Evolutionary conservation across 2,113 vertebrate species (phyloP), one percentile per base, ranked within the genome.

Genomic region (Catharus bicknelli): DNA sequence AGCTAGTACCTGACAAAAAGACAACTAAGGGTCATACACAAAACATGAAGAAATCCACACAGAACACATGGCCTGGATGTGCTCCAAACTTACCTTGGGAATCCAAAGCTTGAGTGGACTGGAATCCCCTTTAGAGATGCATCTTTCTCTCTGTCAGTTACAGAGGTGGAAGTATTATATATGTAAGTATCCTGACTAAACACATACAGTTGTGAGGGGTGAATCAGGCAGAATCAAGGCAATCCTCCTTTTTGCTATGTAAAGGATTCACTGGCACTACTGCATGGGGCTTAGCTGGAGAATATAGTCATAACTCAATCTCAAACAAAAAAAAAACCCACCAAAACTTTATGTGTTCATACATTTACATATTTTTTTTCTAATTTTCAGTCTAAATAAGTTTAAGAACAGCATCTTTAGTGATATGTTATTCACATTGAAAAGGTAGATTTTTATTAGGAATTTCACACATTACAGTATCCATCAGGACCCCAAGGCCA

Each of bases 201-300:
- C 0, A 5, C 9, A 57, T 22, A 10, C 64, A 61, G 8, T 22
- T 66, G 12, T 38, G 57, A 29, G 30, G 21, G 25, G 5, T 70
- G 47, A 53, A 54, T 53, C 25, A 40, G 57, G 15, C 22, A 83
- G 34, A 75, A 48, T 27, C 8, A 38, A 79, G 25, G 19, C 16
- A 48, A 1, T 29, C 43, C 67, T 88, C 21, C 21, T 36, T 18
- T 75, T n/a, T 48, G 16, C 2, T 16, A 5, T 23, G 21, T 10
- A 30, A 54, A 79, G 26, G 51, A 57, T 40, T 70, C 51, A n/a
- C 42, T 45, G 43, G 18, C 18, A n/a, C 29, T 75, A 21, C 32
- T 86, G 30, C 27, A 53, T 0, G 0, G 8, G 8, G 13, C 7
- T 82, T 34, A 18, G 26, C 36, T 75, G 36, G 11, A 53, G 12